Percentiles rank a stretch among this genome's conserved stretches.
Conservation (phyloP, 2,888 invertebrate genomes). For the Drosophila merina region DNA sequence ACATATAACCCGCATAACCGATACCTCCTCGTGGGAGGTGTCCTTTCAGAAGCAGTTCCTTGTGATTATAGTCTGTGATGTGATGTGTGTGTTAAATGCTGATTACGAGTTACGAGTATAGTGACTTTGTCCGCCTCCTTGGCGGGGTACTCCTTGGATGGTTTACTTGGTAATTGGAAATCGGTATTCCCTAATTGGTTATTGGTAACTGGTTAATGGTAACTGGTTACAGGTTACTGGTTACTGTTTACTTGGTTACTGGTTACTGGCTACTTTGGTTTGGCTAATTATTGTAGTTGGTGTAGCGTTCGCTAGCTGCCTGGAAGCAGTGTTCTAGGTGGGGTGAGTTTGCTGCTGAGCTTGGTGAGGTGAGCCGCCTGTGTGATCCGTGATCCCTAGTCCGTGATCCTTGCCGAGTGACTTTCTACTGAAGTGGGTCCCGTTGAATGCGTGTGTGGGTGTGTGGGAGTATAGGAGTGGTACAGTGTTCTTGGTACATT, state of each 20-base stretch:
- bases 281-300: conserved; percentile 60
- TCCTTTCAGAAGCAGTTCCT: conserved; percentile 5
- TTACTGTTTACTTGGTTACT: conserved; percentile 11
- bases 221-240: neutral
- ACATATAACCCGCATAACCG: no score
- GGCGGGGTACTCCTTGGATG: conserved; percentile 13
- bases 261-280: conserved; percentile 40
- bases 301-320: conserved; percentile 72
- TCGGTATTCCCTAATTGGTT: neutral
- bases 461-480: conserved; percentile 7
- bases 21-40: no score
- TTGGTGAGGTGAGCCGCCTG: conserved; percentile 46
- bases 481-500: conserved; percentile 27
- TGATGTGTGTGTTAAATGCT: conserved; percentile 7
- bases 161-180: neutral
- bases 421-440: conserved; percentile 70
- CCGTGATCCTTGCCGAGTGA: conserved; percentile 20
- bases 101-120: neutral
- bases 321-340: conserved; percentile 76
- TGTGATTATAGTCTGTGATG: neutral
- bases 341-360: conserved; percentile 66
- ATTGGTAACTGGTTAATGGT: conserved; percentile 4
- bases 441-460: conserved; percentile 46
- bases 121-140: conserved; percentile 15
- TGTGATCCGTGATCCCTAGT: conserved; percentile 18